Evolutionary conservation across 1,140 invertebrate species (phyloP).

Genomic region (Pseudomyrmex sp.): DNA sequence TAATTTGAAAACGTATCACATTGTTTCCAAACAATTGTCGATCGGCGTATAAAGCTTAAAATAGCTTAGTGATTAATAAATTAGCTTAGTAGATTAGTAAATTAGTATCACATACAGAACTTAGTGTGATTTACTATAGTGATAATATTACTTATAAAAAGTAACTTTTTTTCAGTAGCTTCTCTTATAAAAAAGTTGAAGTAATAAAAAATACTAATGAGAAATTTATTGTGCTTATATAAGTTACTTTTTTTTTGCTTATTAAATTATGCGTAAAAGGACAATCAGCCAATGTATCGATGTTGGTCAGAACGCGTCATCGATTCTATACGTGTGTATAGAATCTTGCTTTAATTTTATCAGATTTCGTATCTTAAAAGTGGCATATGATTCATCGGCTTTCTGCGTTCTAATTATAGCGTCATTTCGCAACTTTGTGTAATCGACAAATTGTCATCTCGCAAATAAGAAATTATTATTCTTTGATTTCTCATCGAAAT

Average conservation of each 20-base stretch:
- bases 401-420: constrained; percentile 3
- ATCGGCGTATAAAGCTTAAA: too few species aligned
- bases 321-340: neutral
- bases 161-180: too few species aligned
- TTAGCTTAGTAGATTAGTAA: too few species aligned
- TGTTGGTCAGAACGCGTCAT: neutral
- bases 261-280: constrained; percentile 34
- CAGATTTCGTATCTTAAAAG: constrained; percentile 45
- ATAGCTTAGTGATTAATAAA: too few species aligned
- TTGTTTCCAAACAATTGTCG: too few species aligned
- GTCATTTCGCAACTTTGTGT: neutral
- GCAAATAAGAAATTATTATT: neutral
- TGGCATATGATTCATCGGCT: constrained; percentile 22
- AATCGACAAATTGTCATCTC: neutral
- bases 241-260: neutral
- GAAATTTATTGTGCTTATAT: too few species aligned
- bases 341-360: constrained; percentile 18
- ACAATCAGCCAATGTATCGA: neutral
- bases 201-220: too few species aligned
- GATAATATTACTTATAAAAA: too few species aligned
- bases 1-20: too few species aligned
- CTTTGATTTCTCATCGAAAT: neutral
- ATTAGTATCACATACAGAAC: too few species aligned
- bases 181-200: neutral
- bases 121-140: too few species aligned